phyloP scores from a whole-genome alignment of 1,140 invertebrate genomes.

The Drosophila fuyamai region DNA sequence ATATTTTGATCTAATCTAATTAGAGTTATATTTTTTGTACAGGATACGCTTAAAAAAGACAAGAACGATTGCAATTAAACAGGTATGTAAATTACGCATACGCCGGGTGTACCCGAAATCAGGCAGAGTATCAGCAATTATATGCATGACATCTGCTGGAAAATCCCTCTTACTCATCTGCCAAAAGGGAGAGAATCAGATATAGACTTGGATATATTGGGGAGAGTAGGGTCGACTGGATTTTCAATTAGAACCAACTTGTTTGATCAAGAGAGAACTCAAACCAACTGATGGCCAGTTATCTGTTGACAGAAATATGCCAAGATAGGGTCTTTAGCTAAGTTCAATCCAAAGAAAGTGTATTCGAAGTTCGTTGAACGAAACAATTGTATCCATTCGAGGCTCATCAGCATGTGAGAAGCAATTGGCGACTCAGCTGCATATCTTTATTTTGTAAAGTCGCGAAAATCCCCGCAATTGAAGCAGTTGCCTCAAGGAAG shows the following conservation, averaged over 20 bases:
- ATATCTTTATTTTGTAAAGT: conserved; percentile 3
- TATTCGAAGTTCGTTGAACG: conserved; percentile 1
- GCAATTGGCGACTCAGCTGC: not conserved
- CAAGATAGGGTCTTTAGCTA: not conserved
- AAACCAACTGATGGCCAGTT: not conserved
- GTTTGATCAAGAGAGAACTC: conserved; percentile 3
- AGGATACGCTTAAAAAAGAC: not conserved
- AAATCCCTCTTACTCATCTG: conserved; percentile 74
- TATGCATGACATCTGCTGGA: conserved; percentile 54
- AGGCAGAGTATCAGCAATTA: conserved; percentile 55
- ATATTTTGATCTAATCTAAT: too few species aligned
- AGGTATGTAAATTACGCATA: not conserved
- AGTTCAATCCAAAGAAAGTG: not conserved
- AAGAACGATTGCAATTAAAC: not conserved
- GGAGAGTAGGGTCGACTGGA: not conserved
- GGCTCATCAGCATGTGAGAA: conserved; percentile 30
- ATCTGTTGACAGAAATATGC: not conserved
- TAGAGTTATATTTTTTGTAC: not conserved
- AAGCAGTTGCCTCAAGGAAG: conserved; percentile 12
- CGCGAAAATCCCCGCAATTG: conserved; percentile 14
- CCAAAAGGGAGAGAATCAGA: conserved; percentile 1
- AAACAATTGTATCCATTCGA: not conserved
- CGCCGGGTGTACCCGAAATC: not conserved
- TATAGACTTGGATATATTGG: not conserved
- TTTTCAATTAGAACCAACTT: not conserved